Evolutionary conservation across 2,888 invertebrate species (phyloP), one percentile per base, ranked within the genome.

Genomic region (Brenthis hecate): DNA sequence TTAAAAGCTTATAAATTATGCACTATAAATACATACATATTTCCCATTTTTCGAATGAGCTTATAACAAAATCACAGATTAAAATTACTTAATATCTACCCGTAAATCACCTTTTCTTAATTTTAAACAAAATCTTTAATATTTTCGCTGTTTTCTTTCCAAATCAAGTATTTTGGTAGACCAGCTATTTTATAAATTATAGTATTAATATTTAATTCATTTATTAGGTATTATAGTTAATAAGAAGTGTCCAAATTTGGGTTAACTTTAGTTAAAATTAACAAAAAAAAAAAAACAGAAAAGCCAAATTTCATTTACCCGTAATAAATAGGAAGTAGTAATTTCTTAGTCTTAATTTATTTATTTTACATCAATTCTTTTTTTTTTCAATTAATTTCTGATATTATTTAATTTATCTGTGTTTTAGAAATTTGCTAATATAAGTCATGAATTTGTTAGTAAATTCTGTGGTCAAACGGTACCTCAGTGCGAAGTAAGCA

Each of bases 401-500:
- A n/a, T n/a, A 68, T 55, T 19, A 14, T 23, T 2, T 51, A 53
- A 68, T 32, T 79, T 90, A 93, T 81, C 91, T 92, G 79, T 93
- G 91, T 72, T 91, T 92, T 56, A 94, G 85, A 69, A 94, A 83
- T 81, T 94, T 94, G 61, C 93, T 92, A 13, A 94, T 82, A 77
- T 92, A 94, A 57, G 87, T 88, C 79, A 94, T 88, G 53, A 94
- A 89, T 75, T 92, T 93, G 75, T 89, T 94, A 0, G 94, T 93
- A 76, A 94, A 92, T 73, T 94, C 94, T 0, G 90, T 83, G 0
- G 94, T 94, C 8, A 94, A 81, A n/a, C 93, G 85, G 75, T 93
- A 94, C 69, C 94, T 87, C n/a, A 96, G 84, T 0, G 94, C 90
- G 5, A 94, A 83, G 77, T 94, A 95, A 0, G 94, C 94, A 11